Base-by-base conservation (phyloP, 2,888 invertebrate species). In the Ophion ellenae region DNA sequence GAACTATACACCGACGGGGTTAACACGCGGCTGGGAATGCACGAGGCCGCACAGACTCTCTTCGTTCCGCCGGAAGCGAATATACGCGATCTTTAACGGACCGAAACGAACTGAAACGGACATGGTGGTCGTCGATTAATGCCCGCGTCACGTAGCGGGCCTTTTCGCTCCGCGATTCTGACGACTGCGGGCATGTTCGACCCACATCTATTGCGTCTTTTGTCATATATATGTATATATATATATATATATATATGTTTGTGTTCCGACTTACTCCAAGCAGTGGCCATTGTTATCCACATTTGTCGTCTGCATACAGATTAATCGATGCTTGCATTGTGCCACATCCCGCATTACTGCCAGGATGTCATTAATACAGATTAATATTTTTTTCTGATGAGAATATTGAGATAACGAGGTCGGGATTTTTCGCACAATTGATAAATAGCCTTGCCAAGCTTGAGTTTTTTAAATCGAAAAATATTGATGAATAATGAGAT, bases 21-120 rank as follows among this genome's bases (percentile, higher is more conserved):
- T 79, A 79, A 79, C 81, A 77, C 82, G 74, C 75, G 85, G 75
- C 73, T 80, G 76, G 57, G 79, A 85, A 85, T 76, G 71, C 75
- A 82, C 70, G 75, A 79, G 66, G 82, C 66, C 70, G 67, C 85
- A 76, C 75, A 67, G 73, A 77, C 82, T 87, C 83, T 88, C 87
- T 84, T 86, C 73, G 88, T 90, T 90, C 89, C 90, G 89, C 85
- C 89, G 90, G 90, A 90, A 90, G 90, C 88, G 88, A 90, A 90
- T 89, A 53, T 53, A 88, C 87, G 83, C 87, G 79, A 85, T 85
- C 87, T 89, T 90, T 89, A 89, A 90, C 87, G 87, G 87, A 89
- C 89, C 87, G 90, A 90, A 89, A 88, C 86, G 86, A 87, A 88
- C 89, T 88, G 87, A 90, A 91, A 88, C 89, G 88, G 88, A 89